Percentiles rank a stretch among this genome's conserved stretches.
These are phyloP conservation scores for Cyaniris semiargus DNA, from an alignment of 2,888 invertebrate genomes.

Conservation along the genomic window DNA sequence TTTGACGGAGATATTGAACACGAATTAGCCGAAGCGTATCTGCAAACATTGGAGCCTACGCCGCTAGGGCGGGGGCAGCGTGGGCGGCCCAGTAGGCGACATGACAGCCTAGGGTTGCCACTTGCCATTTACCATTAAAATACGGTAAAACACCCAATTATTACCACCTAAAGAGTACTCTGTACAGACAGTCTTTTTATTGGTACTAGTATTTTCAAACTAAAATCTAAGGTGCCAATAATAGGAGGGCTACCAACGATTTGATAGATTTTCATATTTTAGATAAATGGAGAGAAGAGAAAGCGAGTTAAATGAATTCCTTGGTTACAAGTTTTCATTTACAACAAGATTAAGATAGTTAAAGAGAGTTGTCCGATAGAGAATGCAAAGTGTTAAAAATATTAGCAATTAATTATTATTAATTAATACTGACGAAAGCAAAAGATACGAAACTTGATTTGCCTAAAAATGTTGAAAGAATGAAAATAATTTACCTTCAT, in stretches of 20 bases:
- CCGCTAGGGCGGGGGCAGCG: slow-evolving; percentile 50
- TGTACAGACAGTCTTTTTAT: neutral
- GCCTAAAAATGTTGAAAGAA: too few species aligned
- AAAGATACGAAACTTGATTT: too few species aligned
- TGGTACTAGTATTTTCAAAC: neutral
- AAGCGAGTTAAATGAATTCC: too few species aligned
- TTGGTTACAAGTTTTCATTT: too few species aligned
- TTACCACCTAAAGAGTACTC: neutral
- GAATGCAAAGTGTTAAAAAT: too few species aligned
- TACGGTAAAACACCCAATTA: neutral
- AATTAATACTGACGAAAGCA: too few species aligned
- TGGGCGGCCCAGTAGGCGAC: slow-evolving; percentile 59
- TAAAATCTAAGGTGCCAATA: neutral
- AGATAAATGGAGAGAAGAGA: too few species aligned
- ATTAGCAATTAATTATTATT: too few species aligned
- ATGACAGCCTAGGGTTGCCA: slow-evolving; percentile 44
- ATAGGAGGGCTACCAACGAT: too few species aligned
- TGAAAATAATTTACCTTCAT: neutral
- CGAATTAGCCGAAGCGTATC: neutral
- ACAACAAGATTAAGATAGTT: too few species aligned
- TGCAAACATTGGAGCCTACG: slow-evolving; percentile 51
- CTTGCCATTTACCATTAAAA: neutral
- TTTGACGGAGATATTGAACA: neutral
- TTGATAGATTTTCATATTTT: too few species aligned
- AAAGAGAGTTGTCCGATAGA: too few species aligned